Conservation (phyloP, 2,113 vertebrate species). For the Orycteropus afer region DNA sequence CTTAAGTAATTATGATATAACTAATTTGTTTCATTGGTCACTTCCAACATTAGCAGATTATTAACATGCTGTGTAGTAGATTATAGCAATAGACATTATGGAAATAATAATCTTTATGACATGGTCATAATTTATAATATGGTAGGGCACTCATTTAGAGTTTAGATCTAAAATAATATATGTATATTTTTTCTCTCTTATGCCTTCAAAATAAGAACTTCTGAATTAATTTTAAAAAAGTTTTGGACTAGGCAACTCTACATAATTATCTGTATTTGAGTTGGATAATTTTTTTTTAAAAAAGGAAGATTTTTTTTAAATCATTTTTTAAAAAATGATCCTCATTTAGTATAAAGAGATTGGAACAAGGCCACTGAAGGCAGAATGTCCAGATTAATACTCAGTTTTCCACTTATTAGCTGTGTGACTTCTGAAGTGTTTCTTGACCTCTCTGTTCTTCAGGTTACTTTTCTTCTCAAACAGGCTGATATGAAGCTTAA, state of each 20-base stretch:
- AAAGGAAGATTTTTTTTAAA: background rate
- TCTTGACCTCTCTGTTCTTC: background rate
- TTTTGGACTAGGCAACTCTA: background rate
- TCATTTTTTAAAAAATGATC: too few species aligned
- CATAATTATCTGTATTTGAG: background rate
- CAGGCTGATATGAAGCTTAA: background rate
- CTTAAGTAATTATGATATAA: slow-evolving; percentile 42
- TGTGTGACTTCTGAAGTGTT: background rate
- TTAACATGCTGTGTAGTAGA: slow-evolving; percentile 19
- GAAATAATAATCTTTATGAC: slow-evolving; percentile 36
- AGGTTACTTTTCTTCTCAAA: background rate
- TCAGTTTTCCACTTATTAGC: background rate
- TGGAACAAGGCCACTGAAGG: background rate
- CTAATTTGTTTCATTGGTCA: slow-evolving; percentile 58
- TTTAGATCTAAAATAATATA: background rate
- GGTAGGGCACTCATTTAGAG: background rate
- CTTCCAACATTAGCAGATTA: slow-evolving; percentile 34
- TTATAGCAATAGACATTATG: slow-evolving; percentile 36
- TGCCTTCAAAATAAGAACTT: background rate
- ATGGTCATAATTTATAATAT: slow-evolving; percentile 29
- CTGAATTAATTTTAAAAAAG: background rate
- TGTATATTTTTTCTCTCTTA: background rate
- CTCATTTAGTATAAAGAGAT: background rate
- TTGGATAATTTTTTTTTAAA: background rate
- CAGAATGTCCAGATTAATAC: background rate